phyloP scores from a whole-genome alignment of 2,113 vertebrate genomes.

The Muntiacus reevesi region DNA sequence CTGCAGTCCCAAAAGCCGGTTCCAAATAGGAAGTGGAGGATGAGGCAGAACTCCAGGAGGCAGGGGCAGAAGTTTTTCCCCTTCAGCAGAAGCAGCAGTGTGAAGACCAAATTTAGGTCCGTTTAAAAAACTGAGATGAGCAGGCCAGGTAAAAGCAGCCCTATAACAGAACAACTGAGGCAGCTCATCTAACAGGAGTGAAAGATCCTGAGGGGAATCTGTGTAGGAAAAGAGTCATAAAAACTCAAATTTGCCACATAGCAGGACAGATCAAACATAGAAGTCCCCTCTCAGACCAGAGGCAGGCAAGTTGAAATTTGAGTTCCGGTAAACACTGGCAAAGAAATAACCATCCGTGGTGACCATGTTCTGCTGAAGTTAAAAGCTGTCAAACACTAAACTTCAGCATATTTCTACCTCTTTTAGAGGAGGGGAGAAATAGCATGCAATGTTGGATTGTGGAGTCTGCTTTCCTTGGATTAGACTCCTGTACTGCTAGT shows the following conservation, averaged over 20 bases:
- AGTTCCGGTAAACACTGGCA: background rate
- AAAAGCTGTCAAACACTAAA: background rate
- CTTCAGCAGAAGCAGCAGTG: background rate
- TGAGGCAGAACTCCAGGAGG: background rate
- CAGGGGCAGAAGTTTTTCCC: background rate
- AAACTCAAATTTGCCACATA: background rate
- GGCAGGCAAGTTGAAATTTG: background rate
- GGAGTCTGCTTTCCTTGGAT: background rate
- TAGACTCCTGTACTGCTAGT: background rate
- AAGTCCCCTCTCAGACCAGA: background rate
- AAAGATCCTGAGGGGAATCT: background rate
- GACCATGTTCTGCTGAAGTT: background rate
- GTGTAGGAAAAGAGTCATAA: background rate
- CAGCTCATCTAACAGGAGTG: background rate
- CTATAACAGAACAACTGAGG: background rate
- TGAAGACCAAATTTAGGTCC: background rate
- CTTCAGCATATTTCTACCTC: background rate
- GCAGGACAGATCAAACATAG: background rate
- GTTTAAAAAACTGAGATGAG: background rate
- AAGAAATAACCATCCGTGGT: background rate
- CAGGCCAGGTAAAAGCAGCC: background rate
- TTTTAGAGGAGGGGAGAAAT: background rate
- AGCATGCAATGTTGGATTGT: background rate
- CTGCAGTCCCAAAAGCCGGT: background rate
- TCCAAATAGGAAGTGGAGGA: background rate